Evolutionary conservation across 1,140 invertebrate species (phyloP).

Genomic region (Camponotus pennsylvanicus): DNA sequence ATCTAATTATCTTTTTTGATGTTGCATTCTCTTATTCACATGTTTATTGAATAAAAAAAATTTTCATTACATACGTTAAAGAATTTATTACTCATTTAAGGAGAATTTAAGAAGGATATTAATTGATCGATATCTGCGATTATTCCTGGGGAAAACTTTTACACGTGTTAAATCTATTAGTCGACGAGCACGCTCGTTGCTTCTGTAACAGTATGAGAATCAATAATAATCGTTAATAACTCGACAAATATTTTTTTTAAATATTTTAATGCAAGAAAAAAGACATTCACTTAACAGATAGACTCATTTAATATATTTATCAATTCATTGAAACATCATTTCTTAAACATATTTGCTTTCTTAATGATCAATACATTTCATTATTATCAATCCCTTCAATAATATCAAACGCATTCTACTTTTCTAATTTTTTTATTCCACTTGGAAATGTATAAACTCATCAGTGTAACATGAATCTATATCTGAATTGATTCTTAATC

Average conservation of each 20-base stretch:
- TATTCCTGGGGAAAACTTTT: not conserved
- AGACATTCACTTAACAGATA: not conserved
- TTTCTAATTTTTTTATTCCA: conserved; percentile 8
- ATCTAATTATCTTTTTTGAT: not conserved
- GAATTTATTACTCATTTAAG: no score
- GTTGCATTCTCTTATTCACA: not conserved
- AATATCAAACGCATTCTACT: not conserved
- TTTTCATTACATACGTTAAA: not conserved
- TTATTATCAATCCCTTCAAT: not conserved
- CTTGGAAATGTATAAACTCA: not conserved
- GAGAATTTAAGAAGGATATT: not conserved
- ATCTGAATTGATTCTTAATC: not conserved
- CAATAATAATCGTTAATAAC: not conserved
- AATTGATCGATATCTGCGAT: not conserved
- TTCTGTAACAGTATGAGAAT: not conserved
- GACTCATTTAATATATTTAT: not conserved
- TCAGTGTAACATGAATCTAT: not conserved
- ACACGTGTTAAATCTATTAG: not conserved
- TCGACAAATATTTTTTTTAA: not conserved
- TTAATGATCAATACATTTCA: not conserved
- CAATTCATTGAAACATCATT: not conserved
- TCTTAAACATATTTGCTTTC: not conserved
- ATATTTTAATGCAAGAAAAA: not conserved
- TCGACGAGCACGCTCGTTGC: not conserved
- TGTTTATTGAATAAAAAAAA: conserved; percentile 1